phyloP scores from a whole-genome alignment of 1,140 invertebrate species.

The Galendromus occidentalis region DNA sequence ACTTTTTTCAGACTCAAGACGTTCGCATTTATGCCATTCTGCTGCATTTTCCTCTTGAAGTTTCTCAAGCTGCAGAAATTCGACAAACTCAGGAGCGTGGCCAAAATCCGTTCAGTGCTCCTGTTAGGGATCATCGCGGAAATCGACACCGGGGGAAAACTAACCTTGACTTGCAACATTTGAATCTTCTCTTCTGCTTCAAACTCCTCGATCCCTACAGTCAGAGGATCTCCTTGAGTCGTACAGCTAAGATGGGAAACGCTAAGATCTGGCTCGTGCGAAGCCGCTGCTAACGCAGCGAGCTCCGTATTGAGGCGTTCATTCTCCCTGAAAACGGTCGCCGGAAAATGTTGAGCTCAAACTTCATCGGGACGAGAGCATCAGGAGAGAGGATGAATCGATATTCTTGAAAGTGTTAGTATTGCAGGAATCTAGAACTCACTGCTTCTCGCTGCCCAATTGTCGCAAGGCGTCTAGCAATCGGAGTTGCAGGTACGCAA shows the following conservation, averaged over 20 bases:
- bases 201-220: not conserved
- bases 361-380: too few relatives aligned
- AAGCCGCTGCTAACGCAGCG: not conserved
- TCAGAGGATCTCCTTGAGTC: not conserved
- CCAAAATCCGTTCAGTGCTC: not conserved
- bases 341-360: too few relatives aligned
- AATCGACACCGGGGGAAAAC: not conserved
- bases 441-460: not conserved
- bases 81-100: not conserved
- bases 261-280: not conserved
- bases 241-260: not conserved
- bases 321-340: not conserved
- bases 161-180: slow-evolving; percentile 8
- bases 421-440: slow-evolving; percentile 23
- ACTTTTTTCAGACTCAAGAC: slow-evolving; percentile 68
- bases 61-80: slow-evolving; percentile 40
- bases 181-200: slow-evolving; percentile 7
- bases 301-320: not conserved
- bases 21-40: slow-evolving; percentile 74
- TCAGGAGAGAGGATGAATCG: too few relatives aligned
- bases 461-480: slow-evolving; percentile 22
- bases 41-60: slow-evolving; percentile 75
- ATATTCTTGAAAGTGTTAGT: slow-evolving; percentile 42
- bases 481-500: slow-evolving; percentile 14
- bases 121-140: not conserved